Evolutionary conservation across 2,888 invertebrate genomes (phyloP), one percentile per base, ranked within the genome.

Genomic region (Gnatocerus cornutus): DNA sequence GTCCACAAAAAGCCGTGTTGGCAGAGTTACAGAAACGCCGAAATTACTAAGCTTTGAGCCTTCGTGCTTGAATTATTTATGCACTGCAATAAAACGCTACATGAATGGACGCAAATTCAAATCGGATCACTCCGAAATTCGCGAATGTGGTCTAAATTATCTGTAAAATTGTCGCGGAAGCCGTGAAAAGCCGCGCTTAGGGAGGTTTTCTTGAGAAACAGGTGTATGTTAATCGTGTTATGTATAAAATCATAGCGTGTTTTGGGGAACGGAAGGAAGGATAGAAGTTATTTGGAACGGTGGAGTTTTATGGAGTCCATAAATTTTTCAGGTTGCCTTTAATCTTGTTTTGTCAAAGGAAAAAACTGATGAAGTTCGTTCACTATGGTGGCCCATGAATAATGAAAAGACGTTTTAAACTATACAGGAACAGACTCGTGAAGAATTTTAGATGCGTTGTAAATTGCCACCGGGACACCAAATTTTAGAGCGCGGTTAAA

Each of bases 41-140:
- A 45, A 62, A 62, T 62, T 16, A 62, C 33, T 39, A 48, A 63
- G 63, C 46, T 63, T 33, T n/a, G 53, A 43, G 52, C 43, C 43
- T 53, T 63, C 63, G 43, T 53, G 53, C 63, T 27, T 63, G 63
- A 63, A 63, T 63, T 63, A 63, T 63, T 63, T 63, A 63, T 63
- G 37, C 53, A 53, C 63, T 52, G 33, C 50, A 41, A 33, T 45
- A 46, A 53, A 63, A 52, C 52, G 16, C 10, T 9, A 52, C 52
- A 41, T 53, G 63, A 63, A 63, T 63, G 53, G 63, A 53, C 63
- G 45, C 52, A 63, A 63, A 63, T 53, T 63, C 21, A 53, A 63
- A 63, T 52, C 53, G 63, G 53, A 63, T 63, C 63, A 53, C 52
- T 53, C 4, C 52, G n/a, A 43, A 43, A 53, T 63, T 63, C 53